Evolutionary conservation across 1,140 invertebrate species (phyloP), one percentile per base, ranked within the genome.

Genomic region (Drosophila yakuba): DNA sequence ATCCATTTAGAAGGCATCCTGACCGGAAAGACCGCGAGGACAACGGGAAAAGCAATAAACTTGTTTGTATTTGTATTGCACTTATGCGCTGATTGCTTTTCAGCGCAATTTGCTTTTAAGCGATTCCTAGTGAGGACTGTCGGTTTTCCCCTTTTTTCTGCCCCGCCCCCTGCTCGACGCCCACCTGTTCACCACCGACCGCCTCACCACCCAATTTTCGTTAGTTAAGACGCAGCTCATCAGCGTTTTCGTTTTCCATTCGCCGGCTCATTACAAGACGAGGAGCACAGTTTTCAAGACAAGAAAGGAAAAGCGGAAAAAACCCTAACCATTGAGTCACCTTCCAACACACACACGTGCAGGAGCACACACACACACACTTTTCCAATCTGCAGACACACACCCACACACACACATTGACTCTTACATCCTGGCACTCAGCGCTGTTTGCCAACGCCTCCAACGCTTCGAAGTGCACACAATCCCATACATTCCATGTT

Each of bases 41-140:
- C 57, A 62, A 74, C 58, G 73, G 71, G 63, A 80, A 80, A 80
- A 80, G 71, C 78, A 80, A 80, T 80, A 80, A 80, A 74, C 78
- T 80, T 80, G 77, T 80, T 80, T 80, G 78, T 80, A 80, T 80
- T 80, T 80, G 78, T 80, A 80, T 80, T 80, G 77, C 78, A 80
- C 78, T 80, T 80, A 80, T 80, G 78, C 77, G 71, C 74, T 80
- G 78, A 80, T 80, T 80, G 78, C 78, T 80, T 80, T 80, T 80
- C 78, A 80, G 77, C 77, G 78, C 78, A 80, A 80, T 80, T 80
- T 80, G 78, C 69, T 80, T 80, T 74, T 79, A 80, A 80, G 76
- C 56, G 78, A 69, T 75, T 67, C 41, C 54, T 59, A 74, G 62
- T 71, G 32, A 51, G 50, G 50, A 36, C 61, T 38, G 25, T 45